Percentiles rank a stretch among this genome's conserved stretches.
Conservation (phyloP, 2,888 invertebrate species). For the Macroteleia sp. region DNA sequence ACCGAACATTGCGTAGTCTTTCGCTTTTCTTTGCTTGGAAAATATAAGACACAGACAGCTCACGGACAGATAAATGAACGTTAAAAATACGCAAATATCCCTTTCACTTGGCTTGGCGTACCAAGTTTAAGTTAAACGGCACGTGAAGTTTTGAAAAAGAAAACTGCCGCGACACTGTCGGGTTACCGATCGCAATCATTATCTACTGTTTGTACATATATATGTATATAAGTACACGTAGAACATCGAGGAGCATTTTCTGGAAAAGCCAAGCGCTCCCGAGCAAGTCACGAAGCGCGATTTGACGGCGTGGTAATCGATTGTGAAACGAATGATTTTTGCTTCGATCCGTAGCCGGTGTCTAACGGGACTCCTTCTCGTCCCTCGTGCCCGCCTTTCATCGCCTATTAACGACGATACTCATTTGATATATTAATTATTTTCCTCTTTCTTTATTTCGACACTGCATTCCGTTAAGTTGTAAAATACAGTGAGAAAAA, state of each 20-base stretch:
- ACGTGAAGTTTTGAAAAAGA: conserved; percentile 11
- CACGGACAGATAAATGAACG: conserved; percentile 48
- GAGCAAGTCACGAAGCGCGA: conserved; percentile 22
- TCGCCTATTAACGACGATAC: conserved; percentile 26
- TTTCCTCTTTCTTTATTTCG: conserved; percentile 2
- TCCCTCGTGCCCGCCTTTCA: conserved; percentile 17
- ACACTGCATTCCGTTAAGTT: background rate
- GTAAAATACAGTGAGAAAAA: too few relatives aligned
- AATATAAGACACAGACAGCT: conserved; percentile 43
- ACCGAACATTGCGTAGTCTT: conserved; percentile 25
- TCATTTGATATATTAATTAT: conserved; percentile 38
- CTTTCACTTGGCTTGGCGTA: conserved; percentile 40
- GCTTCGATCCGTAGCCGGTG: conserved; percentile 10
- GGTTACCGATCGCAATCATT: conserved; percentile 20
- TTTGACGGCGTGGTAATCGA: conserved; percentile 43
- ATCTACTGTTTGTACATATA: background rate
- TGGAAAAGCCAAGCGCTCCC: conserved; percentile 2
- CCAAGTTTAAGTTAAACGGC: conserved; percentile 1
- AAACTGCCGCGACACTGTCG: conserved; percentile 19
- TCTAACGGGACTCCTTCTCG: conserved; percentile 24
- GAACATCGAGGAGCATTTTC: background rate
- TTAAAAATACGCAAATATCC: conserved; percentile 49
- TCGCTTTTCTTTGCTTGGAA: conserved; percentile 34
- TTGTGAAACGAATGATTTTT: conserved; percentile 32
- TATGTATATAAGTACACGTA: background rate